Evolutionary conservation across 2,113 vertebrate species (phyloP).

Genomic region (Tupaia chinensis): DNA sequence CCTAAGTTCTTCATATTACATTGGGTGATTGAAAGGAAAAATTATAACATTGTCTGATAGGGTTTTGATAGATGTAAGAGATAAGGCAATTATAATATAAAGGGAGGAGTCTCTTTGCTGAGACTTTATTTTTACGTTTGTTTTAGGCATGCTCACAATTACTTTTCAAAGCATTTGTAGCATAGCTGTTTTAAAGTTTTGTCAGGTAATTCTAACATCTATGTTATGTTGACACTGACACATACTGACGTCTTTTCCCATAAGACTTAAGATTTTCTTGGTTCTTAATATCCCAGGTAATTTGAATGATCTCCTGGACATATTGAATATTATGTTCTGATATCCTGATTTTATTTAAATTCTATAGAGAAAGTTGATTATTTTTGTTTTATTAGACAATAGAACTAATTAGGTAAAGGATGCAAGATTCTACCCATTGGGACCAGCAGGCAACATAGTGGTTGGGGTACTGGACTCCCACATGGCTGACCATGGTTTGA

Average conservation of each 20-base stretch:
- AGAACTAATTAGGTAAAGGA: neutral
- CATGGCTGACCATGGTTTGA: too few species aligned
- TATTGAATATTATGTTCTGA: neutral
- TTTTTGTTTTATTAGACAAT: neutral
- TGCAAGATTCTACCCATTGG: neutral
- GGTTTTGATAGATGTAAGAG: neutral
- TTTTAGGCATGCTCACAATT: slow-evolving; percentile 31
- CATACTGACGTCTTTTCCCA: neutral
- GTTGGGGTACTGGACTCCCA: too few species aligned
- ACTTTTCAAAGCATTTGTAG: slow-evolving; percentile 14
- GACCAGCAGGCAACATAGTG: too few species aligned
- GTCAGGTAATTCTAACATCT: neutral
- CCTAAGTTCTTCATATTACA: neutral
- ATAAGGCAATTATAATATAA: neutral
- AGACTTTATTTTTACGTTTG: neutral
- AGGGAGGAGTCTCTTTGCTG: neutral
- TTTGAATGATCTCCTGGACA: neutral
- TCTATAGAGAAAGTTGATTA: neutral
- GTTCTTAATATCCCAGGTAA: neutral
- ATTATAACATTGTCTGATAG: neutral
- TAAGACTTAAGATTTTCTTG: slow-evolving; percentile 32
- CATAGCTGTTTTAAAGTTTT: slow-evolving; percentile 49
- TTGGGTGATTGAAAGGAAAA: slow-evolving; percentile 26
- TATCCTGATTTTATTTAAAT: slow-evolving; percentile 29
- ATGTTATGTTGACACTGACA: neutral